Base-by-base conservation (phyloP, 2,888 invertebrate species). In the Phlogophora meticulosa region DNA sequence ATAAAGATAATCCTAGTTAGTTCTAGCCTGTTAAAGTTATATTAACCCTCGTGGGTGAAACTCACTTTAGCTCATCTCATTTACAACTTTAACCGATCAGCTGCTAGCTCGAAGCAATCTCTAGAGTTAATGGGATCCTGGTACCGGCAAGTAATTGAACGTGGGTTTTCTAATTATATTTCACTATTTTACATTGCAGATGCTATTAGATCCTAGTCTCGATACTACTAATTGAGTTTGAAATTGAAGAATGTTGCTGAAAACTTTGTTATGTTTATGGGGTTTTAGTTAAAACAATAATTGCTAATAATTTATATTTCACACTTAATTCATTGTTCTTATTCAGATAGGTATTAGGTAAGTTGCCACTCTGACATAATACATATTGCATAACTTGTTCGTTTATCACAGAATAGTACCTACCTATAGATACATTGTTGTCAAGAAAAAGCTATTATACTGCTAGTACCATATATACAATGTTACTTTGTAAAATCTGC, bases 121-220 rank as follows among this genome's bases (percentile, higher is more conserved):
- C 28, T 56, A 38, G 36, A 45, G 11, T 32, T 38, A 52, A 72
- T 52, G 28, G 10, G 17, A 46, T 40, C 4, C 45, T 10, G 17
- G 15, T 10, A 36, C 10, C n/a, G 1, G 20, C 7, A 11, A n/a
- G 46, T 57, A 53, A 72, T 53, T 57, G 42, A 32, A 57, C 7
- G 17, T 4, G n/a, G 10, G 10, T 24, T 64, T 71, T 48, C 34
- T 38, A 48, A 57, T 57, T 45, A 45, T 36, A 52, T 45, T 40
- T 52, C n/a, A 11, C 13, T n/a, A 36, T n/a, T 24, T 17, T 17
- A 53, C 10, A 42, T 38, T 60, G 20, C 34, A 49, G 15, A 38
- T 56, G 7, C 11, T 15, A 17, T 20, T 22, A 36, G 5, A 51
- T 45, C 11, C 45, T 2, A 36, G 17, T 4, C n/a, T n/a, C 10